Conservation (phyloP, 2,888 invertebrate species). For the Drosophila emarginata region DNA sequence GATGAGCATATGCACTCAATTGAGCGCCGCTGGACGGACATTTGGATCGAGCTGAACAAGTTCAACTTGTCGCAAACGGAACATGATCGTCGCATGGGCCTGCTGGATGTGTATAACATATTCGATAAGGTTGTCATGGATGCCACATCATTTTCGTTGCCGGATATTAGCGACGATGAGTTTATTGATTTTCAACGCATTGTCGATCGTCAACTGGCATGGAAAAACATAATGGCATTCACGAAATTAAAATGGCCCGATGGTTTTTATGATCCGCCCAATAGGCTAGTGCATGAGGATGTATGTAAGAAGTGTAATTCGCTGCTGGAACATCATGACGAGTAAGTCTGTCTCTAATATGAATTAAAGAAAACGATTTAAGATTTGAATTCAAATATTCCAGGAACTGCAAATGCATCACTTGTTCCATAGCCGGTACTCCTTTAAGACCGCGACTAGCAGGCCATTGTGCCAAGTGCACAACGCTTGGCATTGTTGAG, state of each 20-base stretch:
- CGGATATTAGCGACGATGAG: conserved; percentile 79
- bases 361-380: not conserved
- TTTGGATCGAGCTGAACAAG: conserved; percentile 81
- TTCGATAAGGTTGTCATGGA: conserved; percentile 80
- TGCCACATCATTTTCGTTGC: conserved; percentile 76
- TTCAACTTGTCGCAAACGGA: conserved; percentile 80
- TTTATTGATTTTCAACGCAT: conserved; percentile 80
- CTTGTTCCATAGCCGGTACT: conserved; percentile 81
- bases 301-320: conserved; percentile 80
- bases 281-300: conserved; percentile 77
- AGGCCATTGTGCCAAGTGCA: conserved; percentile 79
- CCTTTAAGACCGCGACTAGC: conserved; percentile 64
- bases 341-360: conserved; percentile 64
- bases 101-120: conserved; percentile 79
- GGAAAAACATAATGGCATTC: conserved; percentile 81
- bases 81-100: conserved; percentile 78
- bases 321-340: conserved; percentile 79
- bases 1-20: conserved; percentile 85
- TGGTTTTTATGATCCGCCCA: conserved; percentile 78
- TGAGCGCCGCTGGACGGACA: conserved; percentile 84
- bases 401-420: conserved; percentile 81
- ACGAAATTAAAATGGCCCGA: conserved; percentile 80
- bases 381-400: not conserved
- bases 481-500: conserved; percentile 79
- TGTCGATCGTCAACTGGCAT: conserved; percentile 80